phyloP scores from a whole-genome alignment of 1,140 invertebrate species.

The Tetramorium parvispinum region DNA sequence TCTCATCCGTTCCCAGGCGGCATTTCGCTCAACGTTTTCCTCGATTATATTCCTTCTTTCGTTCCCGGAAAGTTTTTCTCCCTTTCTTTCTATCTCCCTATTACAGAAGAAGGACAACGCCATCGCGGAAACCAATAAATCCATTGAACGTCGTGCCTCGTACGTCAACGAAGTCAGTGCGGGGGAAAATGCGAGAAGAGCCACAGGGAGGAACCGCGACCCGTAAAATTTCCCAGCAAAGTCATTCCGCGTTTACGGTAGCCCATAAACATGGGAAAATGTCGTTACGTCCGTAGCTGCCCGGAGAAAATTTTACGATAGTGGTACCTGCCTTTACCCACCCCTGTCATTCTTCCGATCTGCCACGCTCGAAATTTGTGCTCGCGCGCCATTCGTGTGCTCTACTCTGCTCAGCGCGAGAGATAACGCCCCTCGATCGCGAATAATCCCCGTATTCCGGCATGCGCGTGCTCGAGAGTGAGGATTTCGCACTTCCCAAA shows the following conservation, averaged over 20 bases:
- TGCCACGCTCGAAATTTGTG: slow-evolving; percentile 25
- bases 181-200: slow-evolving; percentile 36
- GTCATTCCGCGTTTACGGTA: slow-evolving; percentile 59
- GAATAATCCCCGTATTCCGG: neutral
- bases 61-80: neutral
- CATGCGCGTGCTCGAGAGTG: neutral
- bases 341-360: neutral
- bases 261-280: slow-evolving; percentile 61
- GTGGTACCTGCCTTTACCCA: neutral
- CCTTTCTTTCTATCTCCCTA: neutral
- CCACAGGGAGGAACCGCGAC: neutral
- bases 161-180: slow-evolving; percentile 6
- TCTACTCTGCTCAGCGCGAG: neutral
- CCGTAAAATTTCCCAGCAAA: slow-evolving; percentile 60
- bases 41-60: slow-evolving; percentile 6
- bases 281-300: slow-evolving; percentile 42
- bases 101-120: slow-evolving; percentile 14
- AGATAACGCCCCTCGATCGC: neutral
- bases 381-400: neutral
- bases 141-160: slow-evolving; percentile 33
- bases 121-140: slow-evolving; percentile 61
- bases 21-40: neutral
- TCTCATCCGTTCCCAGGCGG: neutral
- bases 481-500: neutral
- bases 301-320: slow-evolving; percentile 47